Percentiles rank a stretch among this genome's conserved stretches.
phyloP scores from a whole-genome alignment of 2,888 invertebrate genomes.

The Agrilus mali region DNA sequence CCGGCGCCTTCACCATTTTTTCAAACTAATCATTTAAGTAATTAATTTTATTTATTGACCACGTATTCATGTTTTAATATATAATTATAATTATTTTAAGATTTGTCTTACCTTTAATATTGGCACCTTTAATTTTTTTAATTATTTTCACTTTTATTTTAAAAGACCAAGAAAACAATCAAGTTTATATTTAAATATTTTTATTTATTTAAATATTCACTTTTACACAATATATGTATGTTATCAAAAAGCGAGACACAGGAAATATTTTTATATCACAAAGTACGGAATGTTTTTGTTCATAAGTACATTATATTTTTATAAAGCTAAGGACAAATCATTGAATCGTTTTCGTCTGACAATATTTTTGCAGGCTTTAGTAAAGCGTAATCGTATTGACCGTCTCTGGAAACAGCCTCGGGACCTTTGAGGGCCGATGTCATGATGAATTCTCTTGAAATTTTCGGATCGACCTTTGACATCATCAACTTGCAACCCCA shows the following conservation, averaged over 20 bases:
- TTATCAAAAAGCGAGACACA: background rate
- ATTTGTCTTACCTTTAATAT: no score
- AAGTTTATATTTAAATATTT: background rate
- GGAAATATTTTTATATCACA: no score
- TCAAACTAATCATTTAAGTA: no score
- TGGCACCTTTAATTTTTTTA: no score
- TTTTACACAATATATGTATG: background rate
- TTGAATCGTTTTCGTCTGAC: constrained; percentile 32
- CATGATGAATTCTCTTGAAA: constrained; percentile 49
- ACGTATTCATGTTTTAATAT: no score
- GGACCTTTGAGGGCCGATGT: constrained; percentile 47
- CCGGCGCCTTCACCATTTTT: no score
- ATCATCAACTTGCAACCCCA: constrained; percentile 65
- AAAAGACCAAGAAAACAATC: no score
- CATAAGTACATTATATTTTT: background rate
- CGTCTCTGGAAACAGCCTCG: constrained; percentile 39
- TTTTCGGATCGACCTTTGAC: constrained; percentile 46
- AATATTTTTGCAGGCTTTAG: constrained; percentile 33
- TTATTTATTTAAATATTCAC: background rate
- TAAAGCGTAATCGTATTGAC: constrained; percentile 40
- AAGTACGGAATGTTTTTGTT: no score
- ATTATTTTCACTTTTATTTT: no score
- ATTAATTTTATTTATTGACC: no score
- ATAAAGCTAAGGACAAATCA: constrained; percentile 36
- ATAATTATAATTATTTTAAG: no score